A percentile compares a stretch with the other conserved stretches of the same genome.
Conservation (phyloP, 1,140 invertebrate species). For the Monomorium pharaonis region DNA sequence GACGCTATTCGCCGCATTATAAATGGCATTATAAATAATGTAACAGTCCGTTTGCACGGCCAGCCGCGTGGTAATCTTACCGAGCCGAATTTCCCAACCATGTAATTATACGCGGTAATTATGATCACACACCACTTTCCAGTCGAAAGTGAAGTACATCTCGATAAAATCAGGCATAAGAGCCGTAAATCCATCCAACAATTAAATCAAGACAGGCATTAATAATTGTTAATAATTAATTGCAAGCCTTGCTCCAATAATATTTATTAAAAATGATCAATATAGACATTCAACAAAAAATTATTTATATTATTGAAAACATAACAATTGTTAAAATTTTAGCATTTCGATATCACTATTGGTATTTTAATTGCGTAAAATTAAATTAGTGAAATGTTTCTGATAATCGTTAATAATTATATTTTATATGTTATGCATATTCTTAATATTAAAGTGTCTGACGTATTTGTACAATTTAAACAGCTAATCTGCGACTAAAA, state of each 20-base stretch:
- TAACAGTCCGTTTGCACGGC: not conserved
- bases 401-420: too few relatives aligned
- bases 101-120: slow-evolving; percentile 21
- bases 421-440: too few relatives aligned
- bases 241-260: not conserved
- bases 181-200: not conserved
- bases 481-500: too few relatives aligned
- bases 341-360: too few relatives aligned
- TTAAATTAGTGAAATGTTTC: too few relatives aligned
- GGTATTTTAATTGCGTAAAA: too few relatives aligned
- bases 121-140: slow-evolving; percentile 1
- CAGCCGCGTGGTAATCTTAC: not conserved
- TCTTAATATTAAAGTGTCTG: too few relatives aligned
- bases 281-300: too few relatives aligned
- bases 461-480: too few relatives aligned
- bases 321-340: too few relatives aligned
- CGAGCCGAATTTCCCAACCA: slow-evolving; percentile 22
- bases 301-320: too few relatives aligned
- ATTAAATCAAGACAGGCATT: not conserved
- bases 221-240: not conserved
- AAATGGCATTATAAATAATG: slow-evolving; percentile 41
- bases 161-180: not conserved
- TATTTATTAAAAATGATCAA: not conserved
- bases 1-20: not conserved
- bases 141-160: slow-evolving; percentile 25